Base-by-base conservation (phyloP, 2,888 invertebrate species). In the Trichopoda pennipes region DNA sequence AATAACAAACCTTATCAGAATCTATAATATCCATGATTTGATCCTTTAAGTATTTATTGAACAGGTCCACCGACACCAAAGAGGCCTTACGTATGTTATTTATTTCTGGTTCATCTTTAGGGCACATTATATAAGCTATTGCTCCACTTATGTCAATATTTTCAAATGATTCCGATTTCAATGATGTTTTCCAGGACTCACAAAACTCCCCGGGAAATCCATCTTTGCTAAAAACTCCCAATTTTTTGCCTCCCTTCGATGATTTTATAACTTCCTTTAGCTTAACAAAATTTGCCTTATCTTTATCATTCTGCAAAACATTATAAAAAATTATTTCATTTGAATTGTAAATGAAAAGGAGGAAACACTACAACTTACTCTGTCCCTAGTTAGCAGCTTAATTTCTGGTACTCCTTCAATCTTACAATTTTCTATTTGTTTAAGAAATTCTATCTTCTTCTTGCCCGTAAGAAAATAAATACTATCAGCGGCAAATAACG, bases 11-110 rank as follows among this genome's bases (percentile, higher is more conserved):
- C 93, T 96, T 98, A 90, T 99, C 99, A 6, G 97, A 95, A 93
- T 99, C 99, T 89, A 99, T 98, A 86, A 99, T 97, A 91, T 98
- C 98, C 96, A 99, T 98, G 85, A 99, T 96, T 92, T 99, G 98
- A 91, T 98, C 98, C 91, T 98, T 97, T 53, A 99, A 93, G 91
- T 97, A 98, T 91, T 99, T 99, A 63, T 95, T 96, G 91, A 98
- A 99, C 16, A 99, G 95, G 92, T 99, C 98, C 73, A 97, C 96
- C 12, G 98, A 97, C 14, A 98, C 97, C 89, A 96, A 92, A 86
- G 96, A 96, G 0, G 99, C 98, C 92, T 98, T 98, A 89, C 97
- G 97, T 70, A 99, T 94, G 10, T 96, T 95, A 64, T 95, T 93
- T 73, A 99, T 92, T 92, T 99, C 99, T 0, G 94, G 91, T 85